Base-by-base conservation (phyloP, 2,888 invertebrate species). In the Podabrus alpinus region DNA sequence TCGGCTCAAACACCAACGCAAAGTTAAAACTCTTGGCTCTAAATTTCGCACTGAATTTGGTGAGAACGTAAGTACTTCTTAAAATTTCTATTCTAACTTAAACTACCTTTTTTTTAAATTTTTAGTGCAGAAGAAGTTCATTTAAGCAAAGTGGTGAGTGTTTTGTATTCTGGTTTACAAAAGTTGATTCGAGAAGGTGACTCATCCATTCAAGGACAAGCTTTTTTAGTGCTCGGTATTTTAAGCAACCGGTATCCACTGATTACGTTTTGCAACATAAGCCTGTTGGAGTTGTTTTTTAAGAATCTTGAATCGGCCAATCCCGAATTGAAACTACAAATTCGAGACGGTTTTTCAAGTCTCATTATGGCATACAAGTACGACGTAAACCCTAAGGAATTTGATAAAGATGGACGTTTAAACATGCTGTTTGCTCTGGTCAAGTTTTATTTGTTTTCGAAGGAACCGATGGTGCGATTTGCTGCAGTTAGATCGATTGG, bases 401-500 rank as follows among this genome's bases (percentile, higher is more conserved):
- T 80, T 11, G 84, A 87, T 77, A 83, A 85, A 76, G 84, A 86
- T 74, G 86, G 86, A 7, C 80, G 87, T 17, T 80, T 87, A 67
- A 84, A 85, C 76, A 84, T 86, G 19, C 76, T 87, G 16, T 85
- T 86, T 81, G 92, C 92, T n/a, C 88, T 94, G 81, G 87, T 93
- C 15, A 90, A 94, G 84, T 89, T 93, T 86, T 92, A 94, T 88
- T 92, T 95, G 84, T 90, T 94, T 88, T 91, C 92, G 59, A 93
- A 94, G 15, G 93, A 96, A 81, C 89, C 93, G 1, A 94, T 94
- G 88, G 93, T 94, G 59, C 90, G 97, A 74, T 94, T 95, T 87
- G 93, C 95, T 59, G 94, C 95, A 3, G 95, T 94, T 82, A 91
- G 95, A 75, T 96, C 95, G 83, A 90, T 95, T 0, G 92, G 94